phyloP scores from a whole-genome alignment of 2,113 vertebrate genomes.

The Struthio camelus region DNA sequence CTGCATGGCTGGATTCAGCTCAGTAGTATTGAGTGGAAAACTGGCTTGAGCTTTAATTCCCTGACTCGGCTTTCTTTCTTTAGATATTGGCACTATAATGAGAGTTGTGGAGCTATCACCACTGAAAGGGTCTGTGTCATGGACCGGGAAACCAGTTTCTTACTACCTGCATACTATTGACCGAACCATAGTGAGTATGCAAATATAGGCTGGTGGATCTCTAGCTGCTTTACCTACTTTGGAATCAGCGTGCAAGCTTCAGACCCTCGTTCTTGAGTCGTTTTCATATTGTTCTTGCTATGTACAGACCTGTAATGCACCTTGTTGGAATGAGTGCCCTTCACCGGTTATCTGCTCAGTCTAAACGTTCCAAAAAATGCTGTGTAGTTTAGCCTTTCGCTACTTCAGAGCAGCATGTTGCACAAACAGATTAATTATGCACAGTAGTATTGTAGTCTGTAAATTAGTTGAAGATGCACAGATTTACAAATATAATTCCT shows the following conservation, averaged over 20 bases:
- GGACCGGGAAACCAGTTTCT: conserved; percentile 98
- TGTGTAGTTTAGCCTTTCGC: not conserved
- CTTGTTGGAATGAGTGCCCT: not conserved
- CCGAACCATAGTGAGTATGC: conserved; percentile 94
- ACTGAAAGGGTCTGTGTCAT: conserved; percentile 95
- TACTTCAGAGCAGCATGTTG: not conserved
- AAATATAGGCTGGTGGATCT: rapidly evolving
- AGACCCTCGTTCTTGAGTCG: too few relatives aligned
- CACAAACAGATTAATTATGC: rapidly evolving
- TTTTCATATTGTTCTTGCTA: rapidly evolving
- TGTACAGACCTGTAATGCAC: not conserved
- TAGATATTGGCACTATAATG: conserved; percentile 99
- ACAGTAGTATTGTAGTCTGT: not conserved
- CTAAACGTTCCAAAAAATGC: too few relatives aligned
- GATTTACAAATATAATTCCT: not conserved
- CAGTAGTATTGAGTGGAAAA: not conserved
- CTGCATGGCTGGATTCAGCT: not conserved
- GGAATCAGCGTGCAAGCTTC: not conserved
- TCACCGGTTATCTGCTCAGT: not conserved
- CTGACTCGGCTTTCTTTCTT: not conserved
- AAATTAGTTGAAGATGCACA: not conserved
- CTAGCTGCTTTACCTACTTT: not conserved
- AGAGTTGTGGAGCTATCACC: conserved; percentile 97
- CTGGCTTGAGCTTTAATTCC: not conserved
- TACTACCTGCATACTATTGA: conserved; percentile 99